Evolutionary conservation across 2,113 vertebrate genomes (phyloP).

Genomic region (Rhipidura dahli): DNA sequence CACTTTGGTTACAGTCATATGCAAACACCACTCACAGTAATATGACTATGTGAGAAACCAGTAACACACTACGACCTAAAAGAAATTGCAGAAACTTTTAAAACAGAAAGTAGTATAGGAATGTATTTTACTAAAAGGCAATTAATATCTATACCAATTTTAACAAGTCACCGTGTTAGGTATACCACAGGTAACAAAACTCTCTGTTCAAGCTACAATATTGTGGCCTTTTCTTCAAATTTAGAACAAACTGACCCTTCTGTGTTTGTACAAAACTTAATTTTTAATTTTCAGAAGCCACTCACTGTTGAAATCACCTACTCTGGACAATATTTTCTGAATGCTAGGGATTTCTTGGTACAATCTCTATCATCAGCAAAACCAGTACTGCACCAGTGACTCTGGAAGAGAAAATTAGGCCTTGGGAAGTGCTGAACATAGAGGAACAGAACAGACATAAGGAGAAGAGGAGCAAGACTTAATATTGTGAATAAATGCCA

Average conservation of each 20-base stretch:
- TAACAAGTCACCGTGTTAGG: neutral
- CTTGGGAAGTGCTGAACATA: neutral
- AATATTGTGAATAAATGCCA: neutral
- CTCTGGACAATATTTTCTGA: neutral
- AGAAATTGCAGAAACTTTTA: neutral
- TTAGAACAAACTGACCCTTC: neutral
- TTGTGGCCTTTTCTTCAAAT: neutral
- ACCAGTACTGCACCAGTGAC: neutral
- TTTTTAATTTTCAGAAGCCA: slow-evolving; percentile 15
- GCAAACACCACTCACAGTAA: neutral
- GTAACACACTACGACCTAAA: neutral
- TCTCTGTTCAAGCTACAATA: neutral
- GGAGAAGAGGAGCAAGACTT: neutral
- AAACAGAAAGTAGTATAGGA: neutral
- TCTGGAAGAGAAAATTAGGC: neutral
- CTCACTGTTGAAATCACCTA: neutral
- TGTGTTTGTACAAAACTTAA: neutral
- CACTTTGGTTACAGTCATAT: neutral
- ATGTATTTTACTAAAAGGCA: neutral
- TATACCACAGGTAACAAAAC: neutral
- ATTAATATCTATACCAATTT: neutral
- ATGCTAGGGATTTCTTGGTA: neutral
- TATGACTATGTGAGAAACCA: neutral
- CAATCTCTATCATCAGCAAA: neutral
- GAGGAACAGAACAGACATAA: neutral